Conservation (phyloP, 2,888 invertebrate species). For the Drosophila gaucha region DNA sequence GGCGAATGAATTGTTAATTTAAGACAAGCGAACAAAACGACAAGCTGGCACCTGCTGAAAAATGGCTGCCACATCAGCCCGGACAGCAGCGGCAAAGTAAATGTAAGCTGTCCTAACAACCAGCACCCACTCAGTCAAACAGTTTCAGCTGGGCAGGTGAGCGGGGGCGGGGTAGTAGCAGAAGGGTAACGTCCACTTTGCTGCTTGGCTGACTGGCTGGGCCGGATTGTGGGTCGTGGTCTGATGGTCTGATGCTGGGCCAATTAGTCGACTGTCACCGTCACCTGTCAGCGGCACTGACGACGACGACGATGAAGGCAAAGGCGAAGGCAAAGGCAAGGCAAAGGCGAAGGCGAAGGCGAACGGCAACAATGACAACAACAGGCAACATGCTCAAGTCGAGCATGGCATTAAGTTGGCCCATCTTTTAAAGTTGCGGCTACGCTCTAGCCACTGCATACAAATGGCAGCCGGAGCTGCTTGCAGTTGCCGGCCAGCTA, state of each 20-base stretch:
- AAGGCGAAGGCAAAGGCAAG: conserved; percentile 9
- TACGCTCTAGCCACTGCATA: conserved; percentile 40
- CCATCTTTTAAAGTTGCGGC: conserved; percentile 54
- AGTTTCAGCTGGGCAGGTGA: not conserved
- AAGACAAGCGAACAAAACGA: conserved; percentile 29
- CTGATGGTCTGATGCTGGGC: conserved; percentile 44
- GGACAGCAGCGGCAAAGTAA: conserved; percentile 3
- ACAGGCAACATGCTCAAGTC: conserved; percentile 46
- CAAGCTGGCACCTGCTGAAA: conserved; percentile 36
- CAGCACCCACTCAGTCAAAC: conserved; percentile 10
- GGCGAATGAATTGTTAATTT: conserved; percentile 55
- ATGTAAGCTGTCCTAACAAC: conserved; percentile 15
- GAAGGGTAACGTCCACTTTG: conserved; percentile 40
- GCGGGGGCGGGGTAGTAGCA: too few species aligned
- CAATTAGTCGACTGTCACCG: conserved; percentile 68
- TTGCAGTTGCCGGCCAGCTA: conserved; percentile 24
- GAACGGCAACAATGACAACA: conserved; percentile 38
- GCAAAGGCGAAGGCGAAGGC: conserved; percentile 11
- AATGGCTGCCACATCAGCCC: conserved; percentile 45
- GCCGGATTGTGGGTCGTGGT: conserved; percentile 51
- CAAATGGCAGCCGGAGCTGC: conserved; percentile 55
- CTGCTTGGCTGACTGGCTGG: conserved; percentile 48
- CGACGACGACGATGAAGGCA: conserved; percentile 12
- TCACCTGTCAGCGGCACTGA: conserved; percentile 46
- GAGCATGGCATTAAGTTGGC: conserved; percentile 54